Evolutionary conservation across 2,888 invertebrate genomes (phyloP).

Genomic region (Drosophila quinaria): DNA sequence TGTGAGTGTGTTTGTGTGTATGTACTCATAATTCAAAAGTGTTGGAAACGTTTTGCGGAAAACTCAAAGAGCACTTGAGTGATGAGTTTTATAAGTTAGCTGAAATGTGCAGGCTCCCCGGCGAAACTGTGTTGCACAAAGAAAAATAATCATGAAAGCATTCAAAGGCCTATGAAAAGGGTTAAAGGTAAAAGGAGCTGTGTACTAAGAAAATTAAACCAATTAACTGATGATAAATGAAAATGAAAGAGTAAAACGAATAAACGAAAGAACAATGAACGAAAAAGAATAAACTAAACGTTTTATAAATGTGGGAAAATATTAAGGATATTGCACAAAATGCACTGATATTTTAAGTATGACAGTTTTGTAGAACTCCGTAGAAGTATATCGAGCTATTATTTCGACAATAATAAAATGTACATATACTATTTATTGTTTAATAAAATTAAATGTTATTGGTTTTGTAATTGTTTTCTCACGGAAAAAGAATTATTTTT

Average conservation of each 20-base stretch:
- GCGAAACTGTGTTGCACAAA: conserved; percentile 25
- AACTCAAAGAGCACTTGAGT: conserved; percentile 68
- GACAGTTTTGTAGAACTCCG: too few relatives aligned
- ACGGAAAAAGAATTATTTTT: too few relatives aligned
- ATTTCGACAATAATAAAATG: too few relatives aligned
- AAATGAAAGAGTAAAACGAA: conserved; percentile 9
- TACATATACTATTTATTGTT: too few relatives aligned
- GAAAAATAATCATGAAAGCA: conserved; percentile 1
- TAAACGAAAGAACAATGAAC: too few relatives aligned
- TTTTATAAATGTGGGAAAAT: too few relatives aligned
- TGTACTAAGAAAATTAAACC: conserved; percentile 13
- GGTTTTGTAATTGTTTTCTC: too few relatives aligned
- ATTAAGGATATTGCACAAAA: too few relatives aligned
- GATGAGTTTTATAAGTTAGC: conserved; percentile 64
- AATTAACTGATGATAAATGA: conserved; percentile 26
- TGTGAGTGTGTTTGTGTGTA: conserved; percentile 17
- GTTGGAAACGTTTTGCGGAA: conserved; percentile 62
- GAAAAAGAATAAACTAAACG: too few relatives aligned
- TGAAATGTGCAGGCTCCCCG: conserved; percentile 18
- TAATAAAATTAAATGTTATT: too few relatives aligned
- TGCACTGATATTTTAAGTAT: too few relatives aligned
- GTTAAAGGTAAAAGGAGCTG: conserved; percentile 18
- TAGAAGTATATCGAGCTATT: too few relatives aligned
- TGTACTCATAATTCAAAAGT: conserved; percentile 68
- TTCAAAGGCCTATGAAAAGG: conserved; percentile 11